Evolutionary conservation across 2,113 vertebrate species (phyloP).

Genomic region (Erinaceus europaeus): DNA sequence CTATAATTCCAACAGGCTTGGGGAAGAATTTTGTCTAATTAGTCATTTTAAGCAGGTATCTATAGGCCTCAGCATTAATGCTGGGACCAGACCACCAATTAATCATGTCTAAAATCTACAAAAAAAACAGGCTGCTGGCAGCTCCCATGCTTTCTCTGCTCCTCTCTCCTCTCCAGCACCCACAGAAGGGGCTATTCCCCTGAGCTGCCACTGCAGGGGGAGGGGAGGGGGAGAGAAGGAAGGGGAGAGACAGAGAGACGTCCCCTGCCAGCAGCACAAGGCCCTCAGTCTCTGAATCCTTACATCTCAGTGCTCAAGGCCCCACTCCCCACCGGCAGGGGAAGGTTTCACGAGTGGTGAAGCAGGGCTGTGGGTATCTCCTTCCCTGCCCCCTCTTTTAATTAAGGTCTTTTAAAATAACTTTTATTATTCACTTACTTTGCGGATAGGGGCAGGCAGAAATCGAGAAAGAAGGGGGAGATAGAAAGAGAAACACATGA

Average conservation of each 20-base stretch:
- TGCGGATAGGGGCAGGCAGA: no score
- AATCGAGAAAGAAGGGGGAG: no score
- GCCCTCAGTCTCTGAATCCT: no score
- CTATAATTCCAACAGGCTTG: constrained; percentile 46
- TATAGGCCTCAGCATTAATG: constrained; percentile 50
- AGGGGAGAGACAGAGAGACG: neutral
- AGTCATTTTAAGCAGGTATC: constrained; percentile 52
- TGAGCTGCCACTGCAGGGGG: neutral
- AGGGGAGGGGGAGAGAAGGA: no score
- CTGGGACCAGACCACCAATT: constrained; percentile 22
- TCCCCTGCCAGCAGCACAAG: neutral
- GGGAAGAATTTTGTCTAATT: constrained; percentile 56
- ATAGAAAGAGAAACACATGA: no score
- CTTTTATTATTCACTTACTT: no score
- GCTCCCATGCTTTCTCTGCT: neutral
- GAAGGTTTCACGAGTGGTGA: no score
- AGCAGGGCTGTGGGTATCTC: no score
- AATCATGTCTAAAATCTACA: constrained; percentile 16
- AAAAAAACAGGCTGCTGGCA: neutral
- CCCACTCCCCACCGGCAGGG: no score
- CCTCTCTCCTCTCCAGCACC: neutral
- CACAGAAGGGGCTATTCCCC: neutral
- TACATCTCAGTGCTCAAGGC: no score
- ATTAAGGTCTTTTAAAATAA: no score
- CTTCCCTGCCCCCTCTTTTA: no score